A percentile compares a stretch with the other conserved stretches of the same genome.
phyloP scores from a whole-genome alignment of 2,888 invertebrate species.

The Asteroscopus sphinx region DNA sequence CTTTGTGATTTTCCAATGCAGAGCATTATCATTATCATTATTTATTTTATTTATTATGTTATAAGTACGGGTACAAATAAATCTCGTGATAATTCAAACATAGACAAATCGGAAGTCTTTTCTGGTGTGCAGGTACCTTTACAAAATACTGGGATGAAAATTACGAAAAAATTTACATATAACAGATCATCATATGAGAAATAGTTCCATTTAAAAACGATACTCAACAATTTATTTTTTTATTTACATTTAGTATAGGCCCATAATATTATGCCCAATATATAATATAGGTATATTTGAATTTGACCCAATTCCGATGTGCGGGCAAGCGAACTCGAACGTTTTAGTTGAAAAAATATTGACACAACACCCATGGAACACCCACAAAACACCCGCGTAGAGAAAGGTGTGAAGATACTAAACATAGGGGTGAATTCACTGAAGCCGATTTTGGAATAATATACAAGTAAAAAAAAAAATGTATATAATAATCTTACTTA shows the following conservation, averaged over 20 bases:
- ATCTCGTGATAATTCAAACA: no score
- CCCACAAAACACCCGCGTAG: constrained; percentile 1
- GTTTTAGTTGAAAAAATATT: constrained; percentile 52
- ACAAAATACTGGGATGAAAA: neutral
- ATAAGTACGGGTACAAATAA: no score
- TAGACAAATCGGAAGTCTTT: no score
- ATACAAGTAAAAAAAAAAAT: no score
- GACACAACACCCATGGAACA: constrained; percentile 37
- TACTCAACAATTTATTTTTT: constrained; percentile 13
- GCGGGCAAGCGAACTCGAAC: constrained; percentile 30
- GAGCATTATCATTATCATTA: no score
- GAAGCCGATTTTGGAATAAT: constrained; percentile 14
- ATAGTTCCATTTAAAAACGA: constrained; percentile 6
- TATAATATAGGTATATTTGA: constrained; percentile 24
- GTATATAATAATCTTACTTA: no score
- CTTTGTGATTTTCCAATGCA: no score
- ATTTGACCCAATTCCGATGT: constrained; percentile 43
- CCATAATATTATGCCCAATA: no score
- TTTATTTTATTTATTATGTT: no score
- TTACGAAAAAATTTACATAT: neutral
- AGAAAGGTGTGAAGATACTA: constrained; percentile 11
- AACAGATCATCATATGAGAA: neutral
- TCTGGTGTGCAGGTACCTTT: neutral
- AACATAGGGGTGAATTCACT: constrained; percentile 9
- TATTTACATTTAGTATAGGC: constrained; percentile 27